Evolutionary conservation across 2,888 invertebrate species (phyloP).

Genomic region (Proisotoma minuta): DNA sequence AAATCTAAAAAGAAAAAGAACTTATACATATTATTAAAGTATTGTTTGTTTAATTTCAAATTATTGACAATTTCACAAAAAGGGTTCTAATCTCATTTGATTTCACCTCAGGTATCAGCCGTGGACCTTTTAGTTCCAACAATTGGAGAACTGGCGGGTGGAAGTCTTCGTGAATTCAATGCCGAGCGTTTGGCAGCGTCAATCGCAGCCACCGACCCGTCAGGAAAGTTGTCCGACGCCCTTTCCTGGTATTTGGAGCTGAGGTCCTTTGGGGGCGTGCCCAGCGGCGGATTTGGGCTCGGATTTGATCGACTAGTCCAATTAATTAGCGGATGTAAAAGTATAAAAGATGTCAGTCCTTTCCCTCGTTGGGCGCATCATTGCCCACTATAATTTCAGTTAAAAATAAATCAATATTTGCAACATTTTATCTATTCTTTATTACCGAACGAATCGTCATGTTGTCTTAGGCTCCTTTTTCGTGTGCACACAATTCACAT

Average conservation of each 20-base stretch:
- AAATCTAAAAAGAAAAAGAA: too few species aligned
- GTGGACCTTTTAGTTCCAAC: slow-evolving; percentile 82
- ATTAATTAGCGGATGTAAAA: slow-evolving; percentile 70
- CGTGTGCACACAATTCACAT: too few species aligned
- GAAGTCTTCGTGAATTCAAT: slow-evolving; percentile 83
- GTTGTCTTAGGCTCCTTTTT: too few species aligned
- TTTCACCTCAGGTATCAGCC: slow-evolving; percentile 62
- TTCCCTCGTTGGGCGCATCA: slow-evolving; percentile 93
- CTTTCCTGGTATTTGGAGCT: slow-evolving; percentile 79
- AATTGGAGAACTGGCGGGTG: slow-evolving; percentile 92
- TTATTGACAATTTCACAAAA: too few species aligned
- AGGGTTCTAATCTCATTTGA: slow-evolving; percentile 11
- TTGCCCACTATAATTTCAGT: slow-evolving; percentile 55
- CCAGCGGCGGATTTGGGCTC: slow-evolving; percentile 92
- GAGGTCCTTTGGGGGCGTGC: slow-evolving; percentile 78
- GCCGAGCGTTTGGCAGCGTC: slow-evolving; percentile 61
- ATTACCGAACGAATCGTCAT: too few species aligned
- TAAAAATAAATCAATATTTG: too few species aligned
- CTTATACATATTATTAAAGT: slow-evolving; percentile 1
- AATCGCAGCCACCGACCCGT: slow-evolving; percentile 50
- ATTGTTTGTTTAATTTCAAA: not conserved
- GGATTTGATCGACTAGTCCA: slow-evolving; percentile 91
- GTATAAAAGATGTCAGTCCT: slow-evolving; percentile 90
- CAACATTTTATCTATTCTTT: too few species aligned
- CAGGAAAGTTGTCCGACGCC: slow-evolving; percentile 52